Percentiles rank a stretch among this genome's conserved stretches.
phyloP scores from a whole-genome alignment of 2,113 vertebrate genomes.

The Lepisosteus oculatus region DNA sequence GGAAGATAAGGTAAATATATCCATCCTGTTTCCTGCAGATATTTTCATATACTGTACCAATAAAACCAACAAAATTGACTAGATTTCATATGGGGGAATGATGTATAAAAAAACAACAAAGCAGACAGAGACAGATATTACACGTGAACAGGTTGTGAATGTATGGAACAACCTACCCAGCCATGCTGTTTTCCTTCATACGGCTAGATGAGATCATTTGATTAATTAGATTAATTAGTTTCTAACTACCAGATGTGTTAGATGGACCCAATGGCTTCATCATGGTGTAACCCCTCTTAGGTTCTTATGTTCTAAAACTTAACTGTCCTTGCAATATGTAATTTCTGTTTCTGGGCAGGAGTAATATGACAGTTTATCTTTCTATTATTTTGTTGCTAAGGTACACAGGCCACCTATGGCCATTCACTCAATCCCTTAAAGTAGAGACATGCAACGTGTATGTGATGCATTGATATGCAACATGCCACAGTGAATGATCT shows the following conservation, averaged over 20 bases:
- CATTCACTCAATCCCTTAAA: not conserved
- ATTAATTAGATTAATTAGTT: no score
- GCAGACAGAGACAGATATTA: not conserved
- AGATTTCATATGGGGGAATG: no score
- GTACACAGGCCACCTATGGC: not conserved
- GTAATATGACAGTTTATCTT: conserved; percentile 1
- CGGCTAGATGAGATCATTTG: no score
- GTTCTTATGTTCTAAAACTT: not conserved
- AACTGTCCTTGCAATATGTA: not conserved
- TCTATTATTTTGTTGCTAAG: not conserved
- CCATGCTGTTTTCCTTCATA: no score
- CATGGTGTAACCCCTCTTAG: no score
- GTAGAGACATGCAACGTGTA: not conserved
- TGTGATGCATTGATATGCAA: not conserved
- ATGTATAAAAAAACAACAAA: not conserved
- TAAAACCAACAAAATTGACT: conserved; percentile 9
- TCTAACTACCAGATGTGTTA: no score
- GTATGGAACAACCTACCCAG: no score
- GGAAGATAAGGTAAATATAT: conserved; percentile 23
- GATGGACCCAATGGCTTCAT: no score
- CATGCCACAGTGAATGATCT: conserved; percentile 7
- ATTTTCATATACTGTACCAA: conserved; percentile 28
- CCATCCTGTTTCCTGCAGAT: conserved; percentile 18
- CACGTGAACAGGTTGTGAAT: no score
- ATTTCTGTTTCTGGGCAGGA: not conserved